phyloP scores from a whole-genome alignment of 2,113 vertebrate species.

The Siphamia tubifer region DNA sequence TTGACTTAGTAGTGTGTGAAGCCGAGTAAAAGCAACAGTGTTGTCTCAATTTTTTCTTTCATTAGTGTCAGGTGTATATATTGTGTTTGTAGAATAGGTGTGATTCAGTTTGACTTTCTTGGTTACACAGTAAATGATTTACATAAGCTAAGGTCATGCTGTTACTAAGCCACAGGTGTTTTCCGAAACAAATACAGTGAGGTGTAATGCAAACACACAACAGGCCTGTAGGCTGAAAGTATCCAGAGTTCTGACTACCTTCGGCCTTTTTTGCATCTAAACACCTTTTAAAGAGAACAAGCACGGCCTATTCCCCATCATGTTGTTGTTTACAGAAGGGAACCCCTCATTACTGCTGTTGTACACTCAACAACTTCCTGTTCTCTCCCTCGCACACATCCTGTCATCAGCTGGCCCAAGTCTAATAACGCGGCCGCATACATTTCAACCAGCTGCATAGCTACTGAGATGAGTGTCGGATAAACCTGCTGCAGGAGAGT shows the following conservation, averaged over 20 bases:
- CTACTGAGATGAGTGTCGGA: slow-evolving; percentile 7
- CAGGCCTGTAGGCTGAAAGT: neutral
- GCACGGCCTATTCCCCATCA: neutral
- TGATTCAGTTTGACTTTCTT: slow-evolving; percentile 27
- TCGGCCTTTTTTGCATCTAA: neutral
- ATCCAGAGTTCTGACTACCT: neutral
- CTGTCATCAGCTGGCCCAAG: slow-evolving; percentile 54
- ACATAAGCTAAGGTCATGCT: slow-evolving; percentile 9
- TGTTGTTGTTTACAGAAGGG: slow-evolving; percentile 72
- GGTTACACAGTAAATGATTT: slow-evolving; percentile 30
- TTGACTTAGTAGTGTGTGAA: neutral
- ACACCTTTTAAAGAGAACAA: slow-evolving; percentile 4
- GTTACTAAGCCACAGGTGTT: slow-evolving; percentile 22
- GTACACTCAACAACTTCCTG: slow-evolving; percentile 74
- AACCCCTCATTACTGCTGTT: slow-evolving; percentile 61
- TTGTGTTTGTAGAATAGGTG: slow-evolving; percentile 44
- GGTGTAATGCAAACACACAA: slow-evolving; percentile 31
- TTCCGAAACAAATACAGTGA: slow-evolving; percentile 6
- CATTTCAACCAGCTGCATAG: slow-evolving; percentile 22
- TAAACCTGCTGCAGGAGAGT: neutral
- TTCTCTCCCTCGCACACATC: slow-evolving; percentile 42
- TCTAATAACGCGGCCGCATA: slow-evolving; percentile 28
- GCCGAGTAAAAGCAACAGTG: neutral
- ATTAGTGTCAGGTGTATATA: neutral
- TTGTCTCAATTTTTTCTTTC: neutral